These are phyloP conservation scores for Aptenodytes patagonicus DNA, from an alignment of 2,113 vertebrate genomes.

Conservation along the genomic window DNA sequence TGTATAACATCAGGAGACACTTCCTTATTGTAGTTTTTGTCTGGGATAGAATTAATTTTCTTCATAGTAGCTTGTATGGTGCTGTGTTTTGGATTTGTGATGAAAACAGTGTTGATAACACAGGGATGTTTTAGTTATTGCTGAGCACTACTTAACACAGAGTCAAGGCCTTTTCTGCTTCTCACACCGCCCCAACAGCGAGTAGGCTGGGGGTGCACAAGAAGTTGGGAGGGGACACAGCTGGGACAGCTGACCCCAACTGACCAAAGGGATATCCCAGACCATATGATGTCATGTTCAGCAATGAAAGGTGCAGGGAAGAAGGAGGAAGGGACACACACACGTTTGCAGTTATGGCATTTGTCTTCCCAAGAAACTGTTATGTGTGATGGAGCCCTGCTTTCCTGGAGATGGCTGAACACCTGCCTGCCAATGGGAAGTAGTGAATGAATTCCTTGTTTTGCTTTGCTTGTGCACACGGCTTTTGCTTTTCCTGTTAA, in stretches of 20 bases:
- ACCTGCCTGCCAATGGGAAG: neutral
- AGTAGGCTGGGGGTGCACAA: neutral
- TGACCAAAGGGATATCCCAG: neutral
- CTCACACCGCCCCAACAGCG: neutral
- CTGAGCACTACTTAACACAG: neutral
- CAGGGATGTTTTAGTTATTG: neutral
- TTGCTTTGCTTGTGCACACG: neutral
- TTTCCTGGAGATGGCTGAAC: neutral
- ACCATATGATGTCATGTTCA: neutral
- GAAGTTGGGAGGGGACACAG: neutral
- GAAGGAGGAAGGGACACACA: neutral
- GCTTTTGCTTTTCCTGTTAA: neutral
- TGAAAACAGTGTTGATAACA: neutral
- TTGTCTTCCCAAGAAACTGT: neutral
- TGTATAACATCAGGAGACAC: neutral
- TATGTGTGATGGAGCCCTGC: accelerated
- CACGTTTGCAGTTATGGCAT: neutral
- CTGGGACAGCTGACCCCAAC: neutral
- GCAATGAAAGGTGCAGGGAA: neutral
- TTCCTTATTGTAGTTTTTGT: neutral
- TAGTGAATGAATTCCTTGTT: neutral
- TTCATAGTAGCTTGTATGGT: neutral
- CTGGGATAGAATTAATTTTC: neutral
- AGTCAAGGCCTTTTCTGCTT: neutral
- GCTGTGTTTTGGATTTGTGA: neutral